Evolutionary conservation across 2,797 vertebrate species (phyloP).

Genomic region (Sebastes dallii): DNA sequence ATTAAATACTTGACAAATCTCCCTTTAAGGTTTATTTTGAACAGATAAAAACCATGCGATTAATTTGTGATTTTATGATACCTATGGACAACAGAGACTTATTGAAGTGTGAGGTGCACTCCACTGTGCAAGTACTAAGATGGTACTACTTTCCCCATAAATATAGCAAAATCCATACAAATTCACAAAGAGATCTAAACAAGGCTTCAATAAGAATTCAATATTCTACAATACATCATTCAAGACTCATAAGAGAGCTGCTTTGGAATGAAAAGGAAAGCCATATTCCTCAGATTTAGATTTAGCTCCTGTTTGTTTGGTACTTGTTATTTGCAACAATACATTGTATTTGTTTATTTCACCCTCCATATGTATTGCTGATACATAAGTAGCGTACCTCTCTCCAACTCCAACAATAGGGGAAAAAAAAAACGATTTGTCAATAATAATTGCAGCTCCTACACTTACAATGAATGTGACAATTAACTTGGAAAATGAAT

Average conservation of each 20-base stretch:
- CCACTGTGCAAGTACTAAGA: slow-evolving; percentile 6
- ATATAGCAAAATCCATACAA: slow-evolving; percentile 4
- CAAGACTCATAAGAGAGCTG: background rate
- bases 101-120: slow-evolving; percentile 3
- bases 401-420: slow-evolving; percentile 8
- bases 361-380: background rate
- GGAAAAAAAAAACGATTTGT: background rate
- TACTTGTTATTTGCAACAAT: background rate
- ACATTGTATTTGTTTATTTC: slow-evolving; percentile 1
- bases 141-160: background rate
- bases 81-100: background rate
- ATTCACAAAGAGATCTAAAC: background rate
- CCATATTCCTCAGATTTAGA: slow-evolving; percentile 10
- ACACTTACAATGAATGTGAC: slow-evolving; percentile 45
- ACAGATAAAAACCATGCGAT: too few relatives aligned
- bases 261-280: background rate
- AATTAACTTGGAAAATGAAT: slow-evolving; percentile 57
- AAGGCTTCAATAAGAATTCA: background rate
- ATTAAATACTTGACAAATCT: too few relatives aligned
- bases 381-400: slow-evolving; percentile 1
- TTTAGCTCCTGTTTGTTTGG: background rate
- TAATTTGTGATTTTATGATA: too few relatives aligned
- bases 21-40: too few relatives aligned
- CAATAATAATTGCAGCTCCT: slow-evolving; percentile 38
- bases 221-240: slow-evolving; percentile 11